Base-by-base conservation (phyloP, 2,113 vertebrate genomes). In the Rhinichthys klamathensis region DNA sequence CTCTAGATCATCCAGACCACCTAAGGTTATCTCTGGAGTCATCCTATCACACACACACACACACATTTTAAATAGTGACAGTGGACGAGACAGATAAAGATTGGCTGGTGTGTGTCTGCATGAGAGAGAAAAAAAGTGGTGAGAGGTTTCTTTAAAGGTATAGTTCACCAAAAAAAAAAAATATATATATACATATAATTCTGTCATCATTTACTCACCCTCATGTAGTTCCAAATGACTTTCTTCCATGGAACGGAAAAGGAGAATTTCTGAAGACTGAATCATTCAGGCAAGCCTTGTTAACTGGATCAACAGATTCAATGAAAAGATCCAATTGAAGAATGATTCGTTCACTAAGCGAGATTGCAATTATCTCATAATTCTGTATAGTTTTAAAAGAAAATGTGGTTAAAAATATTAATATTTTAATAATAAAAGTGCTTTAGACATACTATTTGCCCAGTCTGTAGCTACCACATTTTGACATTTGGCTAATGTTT, bases 21-120 rank as follows among this genome's bases (percentile, higher is more conserved):
- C 86, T 75, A 83, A 23, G 90, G 91, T 90, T 88, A 80, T 74
- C 74, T 86, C 87, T 38, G 82, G 84, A 90, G 89, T 92, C 89
- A 90, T 88, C 86, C 46, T 49, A 18, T 32, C 84, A 18, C 49
- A 80, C 44, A 83, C 84, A 82, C 70, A 85, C 46, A 81, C 58
- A 41, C 76, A 86, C 38, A 54, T 15, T 78, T 58, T 58, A 32
- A 25, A 77, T 44, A 88, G 46, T 80, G 60, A 51, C 58, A 83
- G 85, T 13, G 38, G 35, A 35, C 12, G 16, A 77, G 81, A 84
- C 74, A n/a, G 27, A 84, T 70, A 30, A 21, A 74, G 54, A 82
- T 41, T 54, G 60, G 46, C 23, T 54, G 51, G 32, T 60, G 30
- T 35, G 16, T 54, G 23, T 70, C 32, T 51, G 44, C 32, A 6